Base-by-base conservation (phyloP, 2,113 vertebrate genomes). In the Strix uralensis region DNA sequence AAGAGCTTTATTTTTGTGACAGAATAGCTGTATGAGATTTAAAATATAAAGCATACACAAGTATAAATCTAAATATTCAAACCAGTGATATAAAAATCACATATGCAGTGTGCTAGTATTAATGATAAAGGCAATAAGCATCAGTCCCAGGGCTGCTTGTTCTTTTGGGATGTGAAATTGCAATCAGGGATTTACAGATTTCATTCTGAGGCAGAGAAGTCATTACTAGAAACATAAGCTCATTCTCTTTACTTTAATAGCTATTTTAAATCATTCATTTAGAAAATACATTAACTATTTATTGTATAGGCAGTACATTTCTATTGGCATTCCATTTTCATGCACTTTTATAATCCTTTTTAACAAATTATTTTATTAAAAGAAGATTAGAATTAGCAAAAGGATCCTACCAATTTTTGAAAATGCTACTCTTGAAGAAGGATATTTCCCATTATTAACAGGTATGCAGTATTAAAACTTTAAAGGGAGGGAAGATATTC, bases 141-240 rank as follows among this genome's bases (percentile, higher is more conserved):
- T 86, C 1, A 3, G 96, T 98, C 97, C 97, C 97, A 97, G 97
- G 97, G 97, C 96, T 95, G 88, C 88, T 95, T 92, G 92, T 97
- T 97, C 97, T 98, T 98, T 96, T 91, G 98, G 98, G 96, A 98
- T 97, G 98, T 97, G 97, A 97, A 98, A 98, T 98, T 97, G 97
- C 97, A 97, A 97, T 98, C 97, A 95, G 98, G 98, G 98, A 98
- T 98, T 98, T 98, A 98, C 98, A 98, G 98, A 98, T 98, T 98
- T 98, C 98, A 97, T 98, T 98, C 97, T 98, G 97, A 98, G 98
- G 98, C 98, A 97, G 96, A 97, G 97, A 98, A 98, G 98, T 98
- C 98, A 98, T 98, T 98, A 98, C 98, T 98, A 98, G 97, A 98
- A 98, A 98, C 97, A 98, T 98, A 98, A 98, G 97, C 98, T 98